Evolutionary conservation across 2,888 invertebrate species (phyloP), one percentile per base, ranked within the genome.

Genomic region (Acleris emargana): DNA sequence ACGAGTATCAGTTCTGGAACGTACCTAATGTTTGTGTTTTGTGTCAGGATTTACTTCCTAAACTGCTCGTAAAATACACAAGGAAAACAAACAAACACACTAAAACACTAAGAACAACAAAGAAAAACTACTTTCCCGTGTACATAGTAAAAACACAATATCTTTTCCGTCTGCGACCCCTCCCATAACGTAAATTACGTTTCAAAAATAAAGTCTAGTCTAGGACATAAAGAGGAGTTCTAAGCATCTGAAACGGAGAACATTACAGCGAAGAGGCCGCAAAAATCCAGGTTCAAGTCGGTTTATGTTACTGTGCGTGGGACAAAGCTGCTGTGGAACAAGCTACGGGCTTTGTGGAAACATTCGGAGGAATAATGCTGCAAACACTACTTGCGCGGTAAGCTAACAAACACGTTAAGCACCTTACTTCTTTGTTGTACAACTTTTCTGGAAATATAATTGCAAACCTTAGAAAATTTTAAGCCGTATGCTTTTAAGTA

Each of bases 291-390:
- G 64, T 64, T 64, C 64, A 60, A 20, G 54, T 11, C 71, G 77
- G 76, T 78, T 80, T 82, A 83, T 73, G 75, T 79, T 71, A 74
- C 74, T 71, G 79, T 84, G 84, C 82, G 81, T 81, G 73, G 75
- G 73, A 77, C 78, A 80, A 79, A 80, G 79, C 77, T 78, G 78
- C 75, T 76, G 64, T 68, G 75, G 74, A 74, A 79, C 75, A 75
- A 68, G 71, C 68, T 72, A 64, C 68, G 71, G 76, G 80, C 78
- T 82, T 78, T 76, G 67, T 60, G 6, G 45, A 22, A 61, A 74
- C 58, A 76, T 42, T 80, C 73, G 70, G 69, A 13, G 38, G 13
- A 13, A 38, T 38, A 38, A 38, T 38, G 13, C 38, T 38, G 38
- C 38, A 38, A 38, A 38, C 38, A 38, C 1, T 3, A 38, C 38